Evolutionary conservation across 2,888 invertebrate genomes (phyloP).

Genomic region (Octodonta nipae): DNA sequence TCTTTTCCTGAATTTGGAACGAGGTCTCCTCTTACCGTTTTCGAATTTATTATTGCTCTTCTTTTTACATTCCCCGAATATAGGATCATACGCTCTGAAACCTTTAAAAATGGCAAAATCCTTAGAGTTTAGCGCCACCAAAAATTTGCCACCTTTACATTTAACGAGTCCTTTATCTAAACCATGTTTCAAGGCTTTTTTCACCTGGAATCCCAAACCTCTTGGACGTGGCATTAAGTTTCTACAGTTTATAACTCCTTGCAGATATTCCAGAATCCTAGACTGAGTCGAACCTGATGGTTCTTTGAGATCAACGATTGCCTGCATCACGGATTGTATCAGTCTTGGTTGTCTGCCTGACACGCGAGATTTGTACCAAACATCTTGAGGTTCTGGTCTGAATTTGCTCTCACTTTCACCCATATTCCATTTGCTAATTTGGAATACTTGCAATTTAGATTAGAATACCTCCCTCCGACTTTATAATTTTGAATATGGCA

Average conservation of each 20-base stretch:
- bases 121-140: too few species aligned
- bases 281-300: conserved; percentile 18
- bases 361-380: conserved; percentile 14
- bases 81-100: too few species aligned
- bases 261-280: conserved; percentile 15
- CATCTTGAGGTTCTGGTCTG: conserved; percentile 10
- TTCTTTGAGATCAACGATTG: conserved; percentile 21
- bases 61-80: too few species aligned
- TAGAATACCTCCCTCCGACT: too few species aligned
- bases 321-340: conserved; percentile 21
- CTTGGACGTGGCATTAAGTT: conserved; percentile 12
- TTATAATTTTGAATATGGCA: too few species aligned
- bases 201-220: conserved; percentile 18
- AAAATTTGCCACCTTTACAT: too few species aligned
- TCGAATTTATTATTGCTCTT: too few species aligned
- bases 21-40: too few species aligned
- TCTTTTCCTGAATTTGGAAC: too few species aligned
- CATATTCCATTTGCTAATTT: too few species aligned
- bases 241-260: conserved; percentile 9
- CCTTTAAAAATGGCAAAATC: too few species aligned
- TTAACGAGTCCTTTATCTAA: conserved; percentile 19
- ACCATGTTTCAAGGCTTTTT: conserved; percentile 20
- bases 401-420: conserved; percentile 13
- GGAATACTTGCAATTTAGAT: too few species aligned
- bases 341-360: conserved; percentile 15